phyloP scores from a whole-genome alignment of 2,113 vertebrate genomes.

The Scytalopus superciliaris region DNA sequence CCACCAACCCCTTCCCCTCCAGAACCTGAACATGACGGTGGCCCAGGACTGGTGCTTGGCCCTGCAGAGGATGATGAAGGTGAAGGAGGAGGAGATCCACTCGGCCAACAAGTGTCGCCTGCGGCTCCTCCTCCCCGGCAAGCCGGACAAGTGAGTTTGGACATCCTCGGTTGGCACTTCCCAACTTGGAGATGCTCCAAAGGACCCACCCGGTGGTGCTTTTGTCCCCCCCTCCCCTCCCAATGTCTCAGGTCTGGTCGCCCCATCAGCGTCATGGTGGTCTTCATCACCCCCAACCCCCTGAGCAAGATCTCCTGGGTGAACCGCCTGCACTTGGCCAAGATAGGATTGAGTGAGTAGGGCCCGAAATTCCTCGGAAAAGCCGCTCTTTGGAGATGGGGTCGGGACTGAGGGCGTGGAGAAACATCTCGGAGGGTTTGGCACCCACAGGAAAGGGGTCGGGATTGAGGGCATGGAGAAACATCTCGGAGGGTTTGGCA shows the following conservation, averaged over 20 bases:
- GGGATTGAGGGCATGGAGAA: rapidly evolving
- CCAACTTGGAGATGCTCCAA: background rate
- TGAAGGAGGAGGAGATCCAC: slow-evolving; percentile 97
- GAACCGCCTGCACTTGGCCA: slow-evolving; percentile 91
- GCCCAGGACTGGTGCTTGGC: slow-evolving; percentile 96
- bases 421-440: background rate
- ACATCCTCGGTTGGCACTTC: background rate
- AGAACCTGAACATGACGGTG: slow-evolving; percentile 95
- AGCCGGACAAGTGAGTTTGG: slow-evolving; percentile 89
- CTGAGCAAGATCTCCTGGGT: slow-evolving; percentile 98
- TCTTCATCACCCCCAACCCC: slow-evolving; percentile 94
- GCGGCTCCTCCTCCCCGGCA: slow-evolving; percentile 89
- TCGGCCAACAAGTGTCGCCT: slow-evolving; percentile 94
- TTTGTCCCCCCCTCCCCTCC: too few relatives aligned
- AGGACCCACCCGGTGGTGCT: background rate
- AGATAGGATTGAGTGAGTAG: slow-evolving; percentile 88
- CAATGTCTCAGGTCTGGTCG: slow-evolving; percentile 88
- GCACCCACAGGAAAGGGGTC: too few relatives aligned
- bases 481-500: background rate
- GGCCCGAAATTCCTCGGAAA: background rate
- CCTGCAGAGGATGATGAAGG: slow-evolving; percentile 90
- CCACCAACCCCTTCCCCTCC: background rate
- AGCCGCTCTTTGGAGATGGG: background rate
- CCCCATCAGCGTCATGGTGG: slow-evolving; percentile 94
- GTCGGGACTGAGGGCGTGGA: rapidly evolving